Evolutionary conservation across 2,797 vertebrate species (phyloP), one percentile per base, ranked within the genome.

Genomic region (Sciaenops ocellatus): DNA sequence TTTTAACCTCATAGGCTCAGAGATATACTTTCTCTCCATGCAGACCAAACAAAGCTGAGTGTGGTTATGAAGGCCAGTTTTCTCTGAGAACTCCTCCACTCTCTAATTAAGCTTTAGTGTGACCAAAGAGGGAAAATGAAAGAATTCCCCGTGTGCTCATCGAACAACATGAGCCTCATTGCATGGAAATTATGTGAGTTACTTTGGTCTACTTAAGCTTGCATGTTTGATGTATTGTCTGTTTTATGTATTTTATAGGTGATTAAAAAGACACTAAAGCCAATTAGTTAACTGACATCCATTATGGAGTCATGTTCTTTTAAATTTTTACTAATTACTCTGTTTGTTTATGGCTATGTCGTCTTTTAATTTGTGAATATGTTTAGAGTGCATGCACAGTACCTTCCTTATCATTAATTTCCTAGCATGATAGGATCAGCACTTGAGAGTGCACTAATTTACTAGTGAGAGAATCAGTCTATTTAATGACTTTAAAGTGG

Each of bases 101-200:
- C 72, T 84, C 76, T 86, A 91, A 94, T 95, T 93, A 93, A 93
- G 79, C 70, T 70, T 48, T 78, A 73, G 82, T 91, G 91, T 93
- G 90, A 93, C 91, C 93, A 92, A 85, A 91, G 78, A 85, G 50
- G 63, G 64, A 69, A 84, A 85, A 88, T 88, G 55, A 89, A 92
- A 91, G 69, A 90, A 92, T 82, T 90, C 89, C 90, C 85, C 74
- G 68, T 75, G 72, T 61, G 84, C 87, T 92, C 88, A 78, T 91
- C 90, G 70, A 83, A 87, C 87, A 85, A 91, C 88, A 91, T 61
- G 75, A 87, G 79, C 84, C 69, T 83, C 87, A 85, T 78, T 88
- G 84, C 82, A 81, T 69, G 73, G 76, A 86, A 86, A 91, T 89
- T 72, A 85, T 64, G 66, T 42, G 65, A 90, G 64, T 64, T 56